Evolutionary conservation across 2,888 invertebrate species (phyloP).

Genomic region (Globia sparganii): DNA sequence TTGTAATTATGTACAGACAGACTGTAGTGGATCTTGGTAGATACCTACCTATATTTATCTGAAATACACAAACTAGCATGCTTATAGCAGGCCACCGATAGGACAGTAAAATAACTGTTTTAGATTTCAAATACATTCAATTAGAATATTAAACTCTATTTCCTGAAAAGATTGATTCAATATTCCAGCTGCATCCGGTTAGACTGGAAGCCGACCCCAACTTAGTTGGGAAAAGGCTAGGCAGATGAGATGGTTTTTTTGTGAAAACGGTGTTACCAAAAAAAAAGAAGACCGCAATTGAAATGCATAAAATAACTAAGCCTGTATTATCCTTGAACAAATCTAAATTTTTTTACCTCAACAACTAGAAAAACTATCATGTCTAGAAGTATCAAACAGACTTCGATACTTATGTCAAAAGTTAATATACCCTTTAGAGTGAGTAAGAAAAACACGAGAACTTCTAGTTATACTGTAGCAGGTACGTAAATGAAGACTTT

Average conservation of each 20-base stretch:
- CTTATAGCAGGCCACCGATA: neutral
- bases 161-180: neutral
- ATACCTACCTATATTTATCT: neutral
- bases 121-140: too few relatives aligned
- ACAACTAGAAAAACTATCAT: neutral
- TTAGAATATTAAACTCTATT: neutral
- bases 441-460: neutral
- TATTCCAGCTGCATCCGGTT: neutral
- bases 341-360: neutral
- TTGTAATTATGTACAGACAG: neutral
- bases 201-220: neutral
- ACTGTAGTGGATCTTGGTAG: neutral
- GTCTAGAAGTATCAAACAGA: constrained; percentile 39
- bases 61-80: neutral
- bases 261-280: neutral
- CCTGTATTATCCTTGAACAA: neutral
- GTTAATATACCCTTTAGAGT: neutral
- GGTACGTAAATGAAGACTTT: constrained; percentile 9
- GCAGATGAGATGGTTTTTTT: neutral
- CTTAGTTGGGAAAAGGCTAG: neutral
- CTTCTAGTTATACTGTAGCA: neutral
- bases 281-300: neutral
- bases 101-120: neutral
- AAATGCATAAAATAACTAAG: neutral
- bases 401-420: constrained; percentile 30